These are phyloP conservation scores for Sebastes trivittatus DNA, from an alignment of 2,797 vertebrate genomes.

Conservation along the genomic window DNA sequence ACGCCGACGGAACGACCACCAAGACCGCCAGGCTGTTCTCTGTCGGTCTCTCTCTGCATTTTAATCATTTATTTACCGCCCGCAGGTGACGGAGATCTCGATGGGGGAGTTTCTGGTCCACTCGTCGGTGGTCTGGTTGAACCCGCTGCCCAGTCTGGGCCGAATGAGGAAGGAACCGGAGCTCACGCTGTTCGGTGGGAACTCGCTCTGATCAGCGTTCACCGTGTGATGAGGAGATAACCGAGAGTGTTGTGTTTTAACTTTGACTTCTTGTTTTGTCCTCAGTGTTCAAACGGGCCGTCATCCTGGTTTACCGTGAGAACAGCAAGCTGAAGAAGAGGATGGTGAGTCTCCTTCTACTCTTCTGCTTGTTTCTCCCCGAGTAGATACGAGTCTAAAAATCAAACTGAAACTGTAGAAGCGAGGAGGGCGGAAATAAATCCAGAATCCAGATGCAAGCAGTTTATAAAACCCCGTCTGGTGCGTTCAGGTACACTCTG, in stretches of 20 bases:
- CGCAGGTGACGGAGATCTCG: slow-evolving; percentile 91
- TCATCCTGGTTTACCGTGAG: slow-evolving; percentile 92
- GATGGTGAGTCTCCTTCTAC: slow-evolving; percentile 83
- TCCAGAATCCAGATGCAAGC: not conserved
- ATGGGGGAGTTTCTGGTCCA: slow-evolving; percentile 96
- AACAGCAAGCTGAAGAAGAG: slow-evolving; percentile 92
- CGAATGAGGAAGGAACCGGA: slow-evolving; percentile 91
- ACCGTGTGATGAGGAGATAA: not conserved
- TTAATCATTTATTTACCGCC: accelerated
- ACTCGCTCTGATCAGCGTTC: not conserved
- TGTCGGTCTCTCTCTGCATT: not conserved
- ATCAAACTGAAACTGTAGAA: no score
- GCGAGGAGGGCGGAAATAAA: not conserved
- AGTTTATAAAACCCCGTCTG: not conserved
- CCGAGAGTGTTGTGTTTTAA: not conserved
- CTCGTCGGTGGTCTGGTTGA: slow-evolving; percentile 89
- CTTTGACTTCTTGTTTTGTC: not conserved
- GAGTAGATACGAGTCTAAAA: not conserved
- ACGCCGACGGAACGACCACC: not conserved
- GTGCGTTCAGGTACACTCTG: not conserved
- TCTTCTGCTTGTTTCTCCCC: not conserved
- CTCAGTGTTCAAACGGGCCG: slow-evolving; percentile 93
- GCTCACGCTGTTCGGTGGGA: slow-evolving; percentile 91
- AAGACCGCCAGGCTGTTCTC: not conserved
- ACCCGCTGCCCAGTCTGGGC: slow-evolving; percentile 88